Evolutionary conservation across 2,113 vertebrate genomes (phyloP).

Genomic region (Microtus oregoni): DNA sequence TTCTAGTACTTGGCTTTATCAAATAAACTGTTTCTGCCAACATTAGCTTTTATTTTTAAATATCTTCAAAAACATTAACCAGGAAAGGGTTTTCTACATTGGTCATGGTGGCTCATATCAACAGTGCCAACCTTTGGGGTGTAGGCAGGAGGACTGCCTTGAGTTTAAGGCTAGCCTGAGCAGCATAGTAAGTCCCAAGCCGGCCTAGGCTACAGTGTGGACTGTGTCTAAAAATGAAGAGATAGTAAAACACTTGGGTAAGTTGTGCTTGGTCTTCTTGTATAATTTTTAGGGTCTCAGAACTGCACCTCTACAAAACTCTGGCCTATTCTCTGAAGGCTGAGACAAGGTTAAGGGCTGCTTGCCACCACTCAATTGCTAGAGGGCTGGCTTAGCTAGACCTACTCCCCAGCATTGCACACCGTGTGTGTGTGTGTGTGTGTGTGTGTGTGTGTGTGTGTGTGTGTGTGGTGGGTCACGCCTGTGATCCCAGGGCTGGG

Average conservation of each 20-base stretch:
- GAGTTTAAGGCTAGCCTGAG: neutral
- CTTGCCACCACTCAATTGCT: neutral
- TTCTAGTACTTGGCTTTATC: neutral
- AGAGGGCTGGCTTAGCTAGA: neutral
- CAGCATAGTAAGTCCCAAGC: neutral
- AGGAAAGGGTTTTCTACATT: neutral
- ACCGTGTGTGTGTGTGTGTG: no score
- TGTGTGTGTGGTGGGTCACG: no score
- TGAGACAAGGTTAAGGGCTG: neutral
- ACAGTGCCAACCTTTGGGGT: neutral
- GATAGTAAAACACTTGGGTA: neutral
- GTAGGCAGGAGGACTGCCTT: neutral
- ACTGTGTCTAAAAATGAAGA: neutral
- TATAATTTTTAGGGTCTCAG: neutral
- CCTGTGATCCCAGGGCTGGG: no score
- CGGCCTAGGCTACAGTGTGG: neutral
- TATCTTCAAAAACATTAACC: slow-evolving; percentile 17
- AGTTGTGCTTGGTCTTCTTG: neutral
- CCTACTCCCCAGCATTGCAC: neutral
- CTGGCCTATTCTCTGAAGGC: slow-evolving; percentile 11
- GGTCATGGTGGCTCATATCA: neutral
- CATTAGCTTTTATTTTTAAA: neutral
- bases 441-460: neutral
- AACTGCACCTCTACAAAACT: slow-evolving; percentile 1
- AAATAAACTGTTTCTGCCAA: slow-evolving; percentile 29